Conservation (phyloP, 2,797 vertebrate genomes). For the Heteromormyrus szaboi region DNA sequence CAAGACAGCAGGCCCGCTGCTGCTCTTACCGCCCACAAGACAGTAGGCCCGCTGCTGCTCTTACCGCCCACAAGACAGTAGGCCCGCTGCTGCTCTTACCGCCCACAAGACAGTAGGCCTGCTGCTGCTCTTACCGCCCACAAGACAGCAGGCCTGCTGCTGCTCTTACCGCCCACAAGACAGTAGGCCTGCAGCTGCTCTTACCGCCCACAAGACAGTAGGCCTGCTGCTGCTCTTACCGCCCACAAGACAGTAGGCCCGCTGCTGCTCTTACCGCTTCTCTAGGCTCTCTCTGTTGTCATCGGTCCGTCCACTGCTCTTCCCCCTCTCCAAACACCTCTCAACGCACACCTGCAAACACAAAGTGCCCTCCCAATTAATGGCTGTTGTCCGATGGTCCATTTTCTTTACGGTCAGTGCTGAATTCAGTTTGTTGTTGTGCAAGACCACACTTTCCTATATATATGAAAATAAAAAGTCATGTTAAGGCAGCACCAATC, state of each 20-base stretch:
- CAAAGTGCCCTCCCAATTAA: not conserved
- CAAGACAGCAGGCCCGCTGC: not conserved
- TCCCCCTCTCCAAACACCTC: slow-evolving; percentile 90
- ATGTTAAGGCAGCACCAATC: not conserved
- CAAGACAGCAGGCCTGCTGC: not conserved
- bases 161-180: not conserved
- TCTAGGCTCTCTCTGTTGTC: slow-evolving; percentile 94
- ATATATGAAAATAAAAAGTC: not conserved
- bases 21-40: not conserved
- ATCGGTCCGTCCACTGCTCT: slow-evolving; percentile 88
- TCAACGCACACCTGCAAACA: slow-evolving; percentile 75
- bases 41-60: not conserved
- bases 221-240: not conserved
- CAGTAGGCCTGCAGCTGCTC: not conserved
- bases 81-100: too few relatives aligned
- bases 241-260: not conserved
- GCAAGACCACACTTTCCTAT: not conserved
- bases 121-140: not conserved
- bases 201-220: not conserved
- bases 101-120: not conserved
- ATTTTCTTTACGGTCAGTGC: not conserved
- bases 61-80: slow-evolving; percentile 60
- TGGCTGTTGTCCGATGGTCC: not conserved
- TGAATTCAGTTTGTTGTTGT: not conserved
- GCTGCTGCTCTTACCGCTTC: slow-evolving; percentile 70